Evolutionary conservation across 2,113 vertebrate species (phyloP).

Genomic region (Pelecanus crispus): DNA sequence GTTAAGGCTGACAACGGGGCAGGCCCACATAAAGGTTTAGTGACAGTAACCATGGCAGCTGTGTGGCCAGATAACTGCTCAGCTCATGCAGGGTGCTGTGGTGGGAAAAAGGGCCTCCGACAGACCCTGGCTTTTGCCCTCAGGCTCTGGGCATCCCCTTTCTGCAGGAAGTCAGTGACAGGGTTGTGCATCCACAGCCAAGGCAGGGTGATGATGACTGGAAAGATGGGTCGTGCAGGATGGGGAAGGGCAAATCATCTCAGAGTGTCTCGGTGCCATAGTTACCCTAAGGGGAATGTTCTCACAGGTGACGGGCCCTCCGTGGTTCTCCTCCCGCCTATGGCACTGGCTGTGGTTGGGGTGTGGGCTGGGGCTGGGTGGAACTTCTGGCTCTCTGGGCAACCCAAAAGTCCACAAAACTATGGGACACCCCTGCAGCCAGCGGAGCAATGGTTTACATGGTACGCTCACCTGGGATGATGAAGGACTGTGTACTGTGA

Average conservation of each 20-base stretch:
- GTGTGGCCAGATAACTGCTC: neutral
- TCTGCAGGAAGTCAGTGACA: neutral
- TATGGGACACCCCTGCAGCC: rapidly evolving
- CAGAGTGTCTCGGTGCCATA: neutral
- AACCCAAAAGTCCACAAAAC: neutral
- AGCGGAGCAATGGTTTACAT: neutral
- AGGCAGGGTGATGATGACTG: neutral
- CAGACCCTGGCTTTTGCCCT: neutral
- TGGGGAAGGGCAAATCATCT: neutral
- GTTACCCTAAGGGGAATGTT: neutral
- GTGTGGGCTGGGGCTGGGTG: too few species aligned
- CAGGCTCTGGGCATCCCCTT: neutral
- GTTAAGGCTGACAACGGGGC: neutral
- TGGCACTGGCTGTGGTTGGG: neutral
- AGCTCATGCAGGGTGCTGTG: neutral
- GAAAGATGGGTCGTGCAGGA: neutral
- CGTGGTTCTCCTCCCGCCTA: neutral
- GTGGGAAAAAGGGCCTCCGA: neutral
- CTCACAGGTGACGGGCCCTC: too few species aligned
- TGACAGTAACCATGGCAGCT: too few species aligned
- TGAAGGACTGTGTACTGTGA: neutral
- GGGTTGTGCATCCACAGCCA: neutral
- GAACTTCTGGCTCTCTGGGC: neutral
- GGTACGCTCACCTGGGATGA: neutral
- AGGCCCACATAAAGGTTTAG: neutral